These are phyloP conservation scores for Proteles cristata DNA, from an alignment of 2,113 vertebrate genomes.

Conservation along the genomic window DNA sequence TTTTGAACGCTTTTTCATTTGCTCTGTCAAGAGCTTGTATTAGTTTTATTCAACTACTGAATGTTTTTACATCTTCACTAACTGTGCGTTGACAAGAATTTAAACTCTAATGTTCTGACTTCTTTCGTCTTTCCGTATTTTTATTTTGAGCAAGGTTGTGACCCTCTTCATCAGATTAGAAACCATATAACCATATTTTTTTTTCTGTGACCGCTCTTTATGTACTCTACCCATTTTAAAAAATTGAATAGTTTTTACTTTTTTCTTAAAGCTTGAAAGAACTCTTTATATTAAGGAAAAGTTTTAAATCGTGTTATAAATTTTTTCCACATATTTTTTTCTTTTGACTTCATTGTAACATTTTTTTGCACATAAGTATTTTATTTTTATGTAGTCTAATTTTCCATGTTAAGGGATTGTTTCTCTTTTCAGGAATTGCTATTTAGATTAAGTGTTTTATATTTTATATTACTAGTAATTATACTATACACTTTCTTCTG, in stretches of 20 bases:
- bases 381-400: neutral
- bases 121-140: neutral
- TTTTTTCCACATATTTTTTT: neutral
- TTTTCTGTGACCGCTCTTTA: neutral
- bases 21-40: neutral
- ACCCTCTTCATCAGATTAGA: neutral
- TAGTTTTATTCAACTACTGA: neutral
- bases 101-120: neutral
- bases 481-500: neutral
- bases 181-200: neutral
- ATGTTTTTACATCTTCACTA: neutral
- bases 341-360: neutral
- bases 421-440: neutral
- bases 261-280: neutral
- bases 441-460: neutral
- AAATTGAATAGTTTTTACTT: neutral
- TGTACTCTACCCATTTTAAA: neutral
- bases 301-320: neutral
- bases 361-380: neutral
- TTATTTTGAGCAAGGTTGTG: neutral
- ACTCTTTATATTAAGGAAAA: neutral
- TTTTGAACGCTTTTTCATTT: conserved; percentile 9
- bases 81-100: neutral
- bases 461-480: neutral
- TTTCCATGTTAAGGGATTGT: neutral